phyloP scores from a whole-genome alignment of 1,140 invertebrate species.

The Hydropsyche tenuis region DNA sequence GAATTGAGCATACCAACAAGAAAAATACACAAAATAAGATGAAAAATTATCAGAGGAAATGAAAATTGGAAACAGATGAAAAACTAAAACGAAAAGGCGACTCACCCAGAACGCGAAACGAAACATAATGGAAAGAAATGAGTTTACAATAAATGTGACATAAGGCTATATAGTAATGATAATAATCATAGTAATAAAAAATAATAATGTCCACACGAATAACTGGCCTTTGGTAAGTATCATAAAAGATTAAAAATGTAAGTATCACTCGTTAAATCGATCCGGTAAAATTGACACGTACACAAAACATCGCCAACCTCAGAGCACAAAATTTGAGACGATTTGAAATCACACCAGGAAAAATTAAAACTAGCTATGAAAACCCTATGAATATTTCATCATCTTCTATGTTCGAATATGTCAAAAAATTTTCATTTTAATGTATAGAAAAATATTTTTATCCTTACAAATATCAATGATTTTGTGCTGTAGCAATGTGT shows the following conservation, averaged over 20 bases:
- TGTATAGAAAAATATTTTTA: conserved; percentile 36
- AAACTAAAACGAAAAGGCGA: conserved; percentile 6
- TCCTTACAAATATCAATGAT: conserved; percentile 18
- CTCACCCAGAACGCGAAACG: conserved; percentile 6
- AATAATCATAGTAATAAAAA: background rate
- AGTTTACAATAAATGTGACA: background rate
- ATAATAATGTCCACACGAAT: conserved; percentile 22
- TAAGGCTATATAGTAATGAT: conserved; percentile 3
- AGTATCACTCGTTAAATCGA: conserved; percentile 16
- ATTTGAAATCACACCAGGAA: too few species aligned
- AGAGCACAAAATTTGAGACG: background rate
- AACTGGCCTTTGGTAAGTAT: conserved; percentile 34
- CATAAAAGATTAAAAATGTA: conserved; percentile 10
- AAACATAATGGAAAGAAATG: background rate
- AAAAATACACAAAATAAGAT: background rate
- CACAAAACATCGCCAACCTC: background rate
- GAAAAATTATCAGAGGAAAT: background rate
- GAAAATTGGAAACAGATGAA: background rate
- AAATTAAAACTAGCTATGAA: too few species aligned
- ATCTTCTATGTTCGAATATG: background rate
- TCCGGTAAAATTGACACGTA: conserved; percentile 22
- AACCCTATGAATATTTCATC: background rate
- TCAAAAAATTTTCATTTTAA: conserved; percentile 4
- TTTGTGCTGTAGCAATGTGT: conserved; percentile 24
- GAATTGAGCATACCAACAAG: conserved; percentile 31